Evolutionary conservation across 2,797 vertebrate species (phyloP).

Genomic region (Schizopygopsis pylzovi): DNA sequence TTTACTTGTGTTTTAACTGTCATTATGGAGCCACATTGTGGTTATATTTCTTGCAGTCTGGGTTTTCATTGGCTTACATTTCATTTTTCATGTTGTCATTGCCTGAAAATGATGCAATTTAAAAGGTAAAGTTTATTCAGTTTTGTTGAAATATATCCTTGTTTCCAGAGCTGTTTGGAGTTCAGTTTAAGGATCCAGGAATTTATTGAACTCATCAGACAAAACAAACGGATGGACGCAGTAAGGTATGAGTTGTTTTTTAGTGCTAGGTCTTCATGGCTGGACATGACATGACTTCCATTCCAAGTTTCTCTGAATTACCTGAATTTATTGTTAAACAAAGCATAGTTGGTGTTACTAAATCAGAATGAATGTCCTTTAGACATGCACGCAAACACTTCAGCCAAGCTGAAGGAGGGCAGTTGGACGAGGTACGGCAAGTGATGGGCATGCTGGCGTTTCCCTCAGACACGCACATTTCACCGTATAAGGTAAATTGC

Average conservation of each 20-base stretch:
- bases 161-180: constrained; percentile 94
- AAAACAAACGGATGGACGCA: constrained; percentile 99
- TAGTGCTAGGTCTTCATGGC: too few relatives aligned
- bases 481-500: constrained; percentile 91
- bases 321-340: neutral
- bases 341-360: neutral
- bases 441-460: constrained; percentile 99
- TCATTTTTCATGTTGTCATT: neutral
- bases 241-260: constrained; percentile 83
- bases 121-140: neutral
- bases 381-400: constrained; percentile 99
- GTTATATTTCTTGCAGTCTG: neutral
- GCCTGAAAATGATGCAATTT: neutral
- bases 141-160: constrained; percentile 55
- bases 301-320: neutral
- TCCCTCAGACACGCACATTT: constrained; percentile 98
- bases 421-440: constrained; percentile 97
- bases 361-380: constrained; percentile 38
- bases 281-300: neutral
- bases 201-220: constrained; percentile 98
- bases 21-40: neutral
- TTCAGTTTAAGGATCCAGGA: constrained; percentile 99
- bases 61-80: neutral
- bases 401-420: constrained; percentile 97
- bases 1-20: neutral